Percentiles rank a stretch among this genome's conserved stretches.
Conservation (phyloP, 2,113 vertebrate species). For the Dinomys branickii region DNA sequence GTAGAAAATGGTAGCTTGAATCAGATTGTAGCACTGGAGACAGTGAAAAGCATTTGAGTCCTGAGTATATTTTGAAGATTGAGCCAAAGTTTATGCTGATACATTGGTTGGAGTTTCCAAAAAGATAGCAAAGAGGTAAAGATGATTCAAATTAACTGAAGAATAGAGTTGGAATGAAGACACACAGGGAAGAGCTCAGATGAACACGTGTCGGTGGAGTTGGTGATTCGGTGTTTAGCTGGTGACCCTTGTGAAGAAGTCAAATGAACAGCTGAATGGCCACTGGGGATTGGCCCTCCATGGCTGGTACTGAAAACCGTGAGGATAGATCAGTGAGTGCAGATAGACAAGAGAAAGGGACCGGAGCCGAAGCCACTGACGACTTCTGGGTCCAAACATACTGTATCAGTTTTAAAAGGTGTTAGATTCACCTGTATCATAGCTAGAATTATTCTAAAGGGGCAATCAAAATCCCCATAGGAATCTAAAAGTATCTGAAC, state of each 20-base stretch:
- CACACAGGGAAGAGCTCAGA: background rate
- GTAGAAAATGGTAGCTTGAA: background rate
- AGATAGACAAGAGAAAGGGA: background rate
- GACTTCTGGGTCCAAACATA: background rate
- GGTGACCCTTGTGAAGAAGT: background rate
- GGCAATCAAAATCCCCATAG: background rate
- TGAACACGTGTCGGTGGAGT: background rate
- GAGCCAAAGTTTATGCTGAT: background rate
- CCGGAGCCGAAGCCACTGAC: background rate
- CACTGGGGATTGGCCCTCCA: too few species aligned
- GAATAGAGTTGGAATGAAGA: background rate
- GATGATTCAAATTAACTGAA: background rate
- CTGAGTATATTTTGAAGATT: background rate
- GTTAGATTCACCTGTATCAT: background rate
- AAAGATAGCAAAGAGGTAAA: background rate
- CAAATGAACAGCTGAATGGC: background rate
- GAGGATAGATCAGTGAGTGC: background rate
- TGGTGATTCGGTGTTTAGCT: background rate
- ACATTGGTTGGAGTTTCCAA: fast-evolving
- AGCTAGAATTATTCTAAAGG: slow-evolving; percentile 7
- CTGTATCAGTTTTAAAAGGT: background rate
- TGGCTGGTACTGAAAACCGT: background rate
- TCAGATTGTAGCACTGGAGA: background rate
- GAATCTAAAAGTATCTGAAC: background rate
- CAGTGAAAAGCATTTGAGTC: background rate